Percentiles rank a stretch among this genome's conserved stretches.
phyloP scores from a whole-genome alignment of 1,140 invertebrate species.

The Dendrolimus punctatus region DNA sequence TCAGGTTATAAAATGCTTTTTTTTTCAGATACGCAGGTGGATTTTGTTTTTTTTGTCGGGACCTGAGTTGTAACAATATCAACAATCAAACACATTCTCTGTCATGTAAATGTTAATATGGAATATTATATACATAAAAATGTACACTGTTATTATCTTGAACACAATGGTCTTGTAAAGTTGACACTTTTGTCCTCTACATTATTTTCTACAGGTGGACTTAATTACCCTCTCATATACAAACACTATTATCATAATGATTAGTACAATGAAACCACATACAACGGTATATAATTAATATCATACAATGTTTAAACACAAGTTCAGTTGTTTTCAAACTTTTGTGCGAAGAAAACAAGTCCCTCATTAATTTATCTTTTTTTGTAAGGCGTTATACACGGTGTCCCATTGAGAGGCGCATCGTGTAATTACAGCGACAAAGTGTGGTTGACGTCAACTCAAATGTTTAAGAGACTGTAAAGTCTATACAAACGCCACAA shows the following conservation, averaged over 20 bases:
- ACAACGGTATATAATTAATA: constrained; percentile 1
- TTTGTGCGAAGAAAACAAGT: constrained; percentile 19
- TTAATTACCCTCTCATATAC: too few species aligned
- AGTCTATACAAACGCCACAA: constrained; percentile 54
- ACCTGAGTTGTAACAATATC: too few species aligned
- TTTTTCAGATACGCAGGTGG: too few species aligned
- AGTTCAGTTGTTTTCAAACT: constrained; percentile 5
- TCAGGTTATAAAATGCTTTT: too few species aligned
- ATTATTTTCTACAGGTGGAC: too few species aligned
- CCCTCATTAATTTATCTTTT: constrained; percentile 44
- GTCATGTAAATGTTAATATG: too few species aligned
- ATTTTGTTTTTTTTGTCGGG: too few species aligned
- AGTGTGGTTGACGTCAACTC: constrained; percentile 52
- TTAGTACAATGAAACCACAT: constrained; percentile 2
- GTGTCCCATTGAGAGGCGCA: constrained; percentile 39
- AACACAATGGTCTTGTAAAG: too few species aligned
- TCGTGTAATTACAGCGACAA: constrained; percentile 55
- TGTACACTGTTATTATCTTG: too few species aligned
- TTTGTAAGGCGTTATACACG: constrained; percentile 40
- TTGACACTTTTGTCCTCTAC: too few species aligned
- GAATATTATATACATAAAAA: too few species aligned
- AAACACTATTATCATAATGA: background rate
- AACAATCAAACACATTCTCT: too few species aligned
- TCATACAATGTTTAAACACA: constrained; percentile 5
- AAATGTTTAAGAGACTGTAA: constrained; percentile 59